phyloP scores from a whole-genome alignment of 2,888 invertebrate genomes.

The Drosophila neotestacea region DNA sequence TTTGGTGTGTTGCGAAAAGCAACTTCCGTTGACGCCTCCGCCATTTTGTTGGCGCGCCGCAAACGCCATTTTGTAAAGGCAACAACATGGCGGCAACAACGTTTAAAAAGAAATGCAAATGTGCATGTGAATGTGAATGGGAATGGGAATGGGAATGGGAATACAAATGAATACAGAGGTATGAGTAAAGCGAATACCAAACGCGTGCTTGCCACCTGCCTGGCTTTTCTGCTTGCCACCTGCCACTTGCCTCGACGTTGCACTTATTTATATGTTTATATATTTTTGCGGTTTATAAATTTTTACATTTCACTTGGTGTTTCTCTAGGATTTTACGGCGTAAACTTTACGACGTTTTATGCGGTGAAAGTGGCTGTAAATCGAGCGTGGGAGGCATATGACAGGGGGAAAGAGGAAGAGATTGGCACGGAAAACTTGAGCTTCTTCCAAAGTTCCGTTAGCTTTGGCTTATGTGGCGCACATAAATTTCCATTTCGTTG shows the following conservation, averaged over 20 bases:
- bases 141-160: constrained; percentile 26
- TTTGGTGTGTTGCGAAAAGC: constrained; percentile 77
- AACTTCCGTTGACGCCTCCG: constrained; percentile 80
- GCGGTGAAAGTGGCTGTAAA: constrained; percentile 76
- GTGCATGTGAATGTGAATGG: constrained; percentile 31
- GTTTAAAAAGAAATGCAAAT: constrained; percentile 63
- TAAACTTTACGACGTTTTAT: constrained; percentile 75
- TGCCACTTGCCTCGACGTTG: constrained; percentile 24
- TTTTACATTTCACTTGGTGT: constrained; percentile 69
- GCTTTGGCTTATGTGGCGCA: constrained; percentile 56
- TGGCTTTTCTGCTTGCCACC: constrained; percentile 33
- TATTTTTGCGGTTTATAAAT: constrained; percentile 78
- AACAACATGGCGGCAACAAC: constrained; percentile 60
- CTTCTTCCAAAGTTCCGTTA: constrained; percentile 30
- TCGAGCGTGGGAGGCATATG: constrained; percentile 32
- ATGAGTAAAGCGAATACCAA: constrained; percentile 27
- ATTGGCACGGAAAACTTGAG: constrained; percentile 21
- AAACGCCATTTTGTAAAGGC: constrained; percentile 77
- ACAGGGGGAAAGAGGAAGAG: background rate
- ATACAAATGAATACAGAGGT: constrained; percentile 1
- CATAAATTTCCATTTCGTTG: constrained; percentile 80
- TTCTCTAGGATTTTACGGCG: constrained; percentile 59
- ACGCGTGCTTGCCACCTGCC: constrained; percentile 48
- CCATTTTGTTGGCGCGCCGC: constrained; percentile 79
- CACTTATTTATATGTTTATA: constrained; percentile 63